These are phyloP conservation scores for Candoia aspera DNA, from an alignment of 2,113 vertebrate genomes.

Conservation along the genomic window DNA sequence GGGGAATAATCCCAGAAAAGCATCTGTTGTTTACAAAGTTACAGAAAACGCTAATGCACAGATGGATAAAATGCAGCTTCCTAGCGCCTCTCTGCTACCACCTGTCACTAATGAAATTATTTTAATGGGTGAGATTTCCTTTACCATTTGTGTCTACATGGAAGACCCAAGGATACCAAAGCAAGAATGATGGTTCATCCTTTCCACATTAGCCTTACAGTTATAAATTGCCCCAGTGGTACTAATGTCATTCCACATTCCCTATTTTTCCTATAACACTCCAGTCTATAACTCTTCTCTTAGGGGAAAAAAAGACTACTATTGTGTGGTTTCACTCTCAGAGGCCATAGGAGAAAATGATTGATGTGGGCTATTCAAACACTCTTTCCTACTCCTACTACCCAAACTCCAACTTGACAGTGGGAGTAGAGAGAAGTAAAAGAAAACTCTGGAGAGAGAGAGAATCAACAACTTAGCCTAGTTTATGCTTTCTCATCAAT, in stretches of 20 bases:
- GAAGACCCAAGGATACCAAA: background rate
- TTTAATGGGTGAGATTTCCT: constrained; percentile 9
- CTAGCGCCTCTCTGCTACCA: constrained; percentile 30
- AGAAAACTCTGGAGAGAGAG: background rate
- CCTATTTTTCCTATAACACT: background rate
- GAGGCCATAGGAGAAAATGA: background rate
- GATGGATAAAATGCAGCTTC: constrained; percentile 36
- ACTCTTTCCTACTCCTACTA: background rate
- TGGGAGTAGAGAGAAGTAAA: background rate
- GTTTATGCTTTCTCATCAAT: background rate
- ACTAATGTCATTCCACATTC: background rate
- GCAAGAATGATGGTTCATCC: constrained; percentile 3
- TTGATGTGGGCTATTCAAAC: background rate
- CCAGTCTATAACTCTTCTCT: background rate
- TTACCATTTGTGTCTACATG: constrained; percentile 10
- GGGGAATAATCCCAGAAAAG: constrained; percentile 51
- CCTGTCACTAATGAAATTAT: constrained; percentile 43
- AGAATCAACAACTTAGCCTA: background rate
- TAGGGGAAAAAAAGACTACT: background rate
- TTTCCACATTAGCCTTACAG: background rate
- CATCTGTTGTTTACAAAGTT: constrained; percentile 52
- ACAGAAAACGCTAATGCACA: constrained; percentile 45
- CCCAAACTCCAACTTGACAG: background rate
- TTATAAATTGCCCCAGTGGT: background rate
- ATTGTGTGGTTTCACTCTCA: background rate